These are phyloP conservation scores for Lophotis ruficrista DNA, from an alignment of 2,113 vertebrate genomes.

Conservation along the genomic window DNA sequence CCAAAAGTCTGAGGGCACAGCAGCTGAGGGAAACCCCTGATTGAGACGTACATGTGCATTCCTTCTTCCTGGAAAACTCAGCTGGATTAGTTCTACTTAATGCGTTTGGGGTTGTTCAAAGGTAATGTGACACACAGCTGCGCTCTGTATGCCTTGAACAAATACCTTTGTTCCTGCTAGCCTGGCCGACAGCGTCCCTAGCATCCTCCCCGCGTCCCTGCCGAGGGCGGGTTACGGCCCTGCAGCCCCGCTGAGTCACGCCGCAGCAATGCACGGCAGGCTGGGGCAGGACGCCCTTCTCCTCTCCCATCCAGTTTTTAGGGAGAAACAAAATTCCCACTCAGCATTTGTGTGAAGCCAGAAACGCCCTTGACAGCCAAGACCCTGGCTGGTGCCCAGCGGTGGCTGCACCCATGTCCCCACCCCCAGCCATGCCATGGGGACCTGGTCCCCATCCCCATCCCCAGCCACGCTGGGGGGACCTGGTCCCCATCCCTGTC, in stretches of 20 bases:
- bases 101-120: neutral
- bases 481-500: neutral
- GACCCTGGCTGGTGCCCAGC: accelerated
- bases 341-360: neutral
- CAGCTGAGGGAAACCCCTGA: neutral
- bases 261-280: neutral
- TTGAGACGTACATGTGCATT: accelerated
- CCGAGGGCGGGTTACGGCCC: neutral
- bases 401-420: accelerated
- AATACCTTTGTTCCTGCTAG: neutral
- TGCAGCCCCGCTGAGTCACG: accelerated
- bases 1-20: neutral
- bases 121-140: neutral
- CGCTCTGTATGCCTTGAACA: neutral
- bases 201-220: neutral
- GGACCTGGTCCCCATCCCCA: neutral
- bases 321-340: neutral
- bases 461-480: no score
- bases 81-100: neutral
- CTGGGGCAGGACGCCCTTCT: accelerated
- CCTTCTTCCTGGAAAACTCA: neutral
- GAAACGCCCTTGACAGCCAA: accelerated
- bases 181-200: neutral
- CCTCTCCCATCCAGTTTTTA: accelerated
- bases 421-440: accelerated